Percentiles rank a stretch among this genome's conserved stretches.
Evolutionary conservation across 1,140 invertebrate species (phyloP).

Genomic region (Cardiocondyla obscurior): DNA sequence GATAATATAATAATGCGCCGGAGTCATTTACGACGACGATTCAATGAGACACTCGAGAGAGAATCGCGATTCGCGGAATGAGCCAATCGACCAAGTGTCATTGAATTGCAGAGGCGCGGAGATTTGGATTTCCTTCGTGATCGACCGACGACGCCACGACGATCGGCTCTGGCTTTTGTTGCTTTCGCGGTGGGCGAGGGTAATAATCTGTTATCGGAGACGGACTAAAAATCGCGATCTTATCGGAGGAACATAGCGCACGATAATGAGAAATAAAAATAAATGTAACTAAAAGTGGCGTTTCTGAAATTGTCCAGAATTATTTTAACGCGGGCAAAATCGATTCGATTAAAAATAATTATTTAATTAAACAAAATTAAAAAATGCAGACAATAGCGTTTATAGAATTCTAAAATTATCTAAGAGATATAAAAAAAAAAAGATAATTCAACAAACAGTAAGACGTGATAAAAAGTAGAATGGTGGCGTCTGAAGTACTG

Average conservation of each 20-base stretch:
- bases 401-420: no score
- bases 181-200: slow-evolving; percentile 37
- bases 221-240: slow-evolving; percentile 20
- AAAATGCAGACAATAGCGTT: background rate
- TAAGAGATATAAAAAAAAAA: no score
- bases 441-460: background rate
- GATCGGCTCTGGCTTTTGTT: slow-evolving; percentile 61
- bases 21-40: slow-evolving; percentile 41
- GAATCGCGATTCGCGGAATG: slow-evolving; percentile 23
- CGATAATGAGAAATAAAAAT: background rate
- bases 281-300: background rate
- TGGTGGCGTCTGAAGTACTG: background rate
- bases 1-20: slow-evolving; percentile 45
- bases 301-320: background rate
- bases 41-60: background rate
- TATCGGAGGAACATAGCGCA: background rate
- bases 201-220: slow-evolving; percentile 63
- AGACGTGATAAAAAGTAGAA: no score
- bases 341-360: background rate
- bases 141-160: slow-evolving; percentile 42
- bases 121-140: slow-evolving; percentile 33
- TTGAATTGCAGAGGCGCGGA: slow-evolving; percentile 24
- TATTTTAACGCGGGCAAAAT: background rate
- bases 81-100: slow-evolving; percentile 37
- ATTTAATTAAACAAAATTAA: background rate